These are phyloP conservation scores for Spodoptera frugiperda DNA, from an alignment of 1,140 invertebrate species.

Conservation along the genomic window DNA sequence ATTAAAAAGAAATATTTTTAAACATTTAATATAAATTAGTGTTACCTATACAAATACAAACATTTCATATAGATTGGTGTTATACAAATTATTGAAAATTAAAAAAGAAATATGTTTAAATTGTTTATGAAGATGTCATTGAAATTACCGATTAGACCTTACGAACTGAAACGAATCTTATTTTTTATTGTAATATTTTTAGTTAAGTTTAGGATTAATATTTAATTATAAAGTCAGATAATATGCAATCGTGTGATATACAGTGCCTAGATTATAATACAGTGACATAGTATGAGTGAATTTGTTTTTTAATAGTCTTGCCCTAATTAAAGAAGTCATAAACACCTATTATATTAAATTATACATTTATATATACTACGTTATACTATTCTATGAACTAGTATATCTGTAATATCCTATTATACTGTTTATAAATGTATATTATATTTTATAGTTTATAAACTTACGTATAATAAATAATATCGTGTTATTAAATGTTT, in stretches of 20 bases:
- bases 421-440: constrained; percentile 29
- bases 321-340: neutral
- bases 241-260: constrained; percentile 14
- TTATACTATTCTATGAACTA: constrained; percentile 31
- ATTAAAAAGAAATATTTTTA: no score
- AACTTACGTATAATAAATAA: constrained; percentile 21
- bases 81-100: no score
- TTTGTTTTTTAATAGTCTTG: constrained; percentile 18
- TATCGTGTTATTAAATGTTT: constrained; percentile 34
- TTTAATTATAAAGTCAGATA: constrained; percentile 18
- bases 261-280: constrained; percentile 7
- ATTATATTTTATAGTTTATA: neutral
- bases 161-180: neutral
- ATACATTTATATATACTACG: constrained; percentile 8
- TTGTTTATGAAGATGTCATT: neutral
- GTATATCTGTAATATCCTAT: constrained; percentile 19
- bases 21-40: no score
- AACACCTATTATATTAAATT: neutral
- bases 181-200: neutral
- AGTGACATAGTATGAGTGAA: neutral
- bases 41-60: no score
- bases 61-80: no score
- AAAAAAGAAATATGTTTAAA: no score
- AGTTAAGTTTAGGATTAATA: neutral
- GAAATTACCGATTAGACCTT: constrained; percentile 20